Percentiles rank a stretch among this genome's conserved stretches.
These are phyloP conservation scores for Noctua comes DNA, from an alignment of 2,888 invertebrate genomes.

Conservation along the genomic window DNA sequence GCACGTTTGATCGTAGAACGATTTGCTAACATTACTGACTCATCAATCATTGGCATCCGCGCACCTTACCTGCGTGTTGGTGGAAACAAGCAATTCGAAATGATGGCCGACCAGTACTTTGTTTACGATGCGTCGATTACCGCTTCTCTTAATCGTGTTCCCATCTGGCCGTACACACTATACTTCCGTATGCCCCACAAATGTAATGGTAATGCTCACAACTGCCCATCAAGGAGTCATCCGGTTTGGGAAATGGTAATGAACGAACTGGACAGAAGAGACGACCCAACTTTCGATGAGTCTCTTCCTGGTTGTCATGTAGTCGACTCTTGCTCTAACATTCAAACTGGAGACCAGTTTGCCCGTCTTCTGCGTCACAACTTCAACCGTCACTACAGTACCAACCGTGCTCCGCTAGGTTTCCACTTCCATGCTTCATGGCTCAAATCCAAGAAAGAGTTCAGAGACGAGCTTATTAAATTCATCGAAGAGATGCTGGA, in stretches of 20 bases:
- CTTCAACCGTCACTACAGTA: constrained; percentile 97
- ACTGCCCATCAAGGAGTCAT: constrained; percentile 97
- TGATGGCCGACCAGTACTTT: constrained; percentile 99
- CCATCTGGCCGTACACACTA: constrained; percentile 99
- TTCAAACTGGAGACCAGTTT: constrained; percentile 97
- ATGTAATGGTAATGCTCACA: constrained; percentile 98
- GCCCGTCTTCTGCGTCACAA: constrained; percentile 97
- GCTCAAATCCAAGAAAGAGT: constrained; percentile 98
- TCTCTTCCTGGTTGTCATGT: constrained; percentile 98
- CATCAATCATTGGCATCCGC: constrained; percentile 96
- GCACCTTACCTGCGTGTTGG: constrained; percentile 97
- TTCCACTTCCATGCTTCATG: constrained; percentile 98
- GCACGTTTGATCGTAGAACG: constrained; percentile 96
- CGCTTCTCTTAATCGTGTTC: constrained; percentile 96
- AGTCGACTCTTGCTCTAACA: constrained; percentile 98
- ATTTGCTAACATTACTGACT: constrained; percentile 97
- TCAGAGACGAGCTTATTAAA: constrained; percentile 96
- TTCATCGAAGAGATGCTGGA: constrained; percentile 98
- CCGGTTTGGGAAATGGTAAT: constrained; percentile 99
- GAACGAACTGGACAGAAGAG: constrained; percentile 98
- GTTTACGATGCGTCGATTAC: constrained; percentile 98
- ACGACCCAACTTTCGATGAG: constrained; percentile 98
- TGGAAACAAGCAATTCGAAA: constrained; percentile 98
- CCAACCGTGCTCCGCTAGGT: constrained; percentile 97
- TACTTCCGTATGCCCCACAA: constrained; percentile 99